Evolutionary conservation across 2,888 invertebrate genomes (phyloP).

Genomic region (Frankliniella intonsa): DNA sequence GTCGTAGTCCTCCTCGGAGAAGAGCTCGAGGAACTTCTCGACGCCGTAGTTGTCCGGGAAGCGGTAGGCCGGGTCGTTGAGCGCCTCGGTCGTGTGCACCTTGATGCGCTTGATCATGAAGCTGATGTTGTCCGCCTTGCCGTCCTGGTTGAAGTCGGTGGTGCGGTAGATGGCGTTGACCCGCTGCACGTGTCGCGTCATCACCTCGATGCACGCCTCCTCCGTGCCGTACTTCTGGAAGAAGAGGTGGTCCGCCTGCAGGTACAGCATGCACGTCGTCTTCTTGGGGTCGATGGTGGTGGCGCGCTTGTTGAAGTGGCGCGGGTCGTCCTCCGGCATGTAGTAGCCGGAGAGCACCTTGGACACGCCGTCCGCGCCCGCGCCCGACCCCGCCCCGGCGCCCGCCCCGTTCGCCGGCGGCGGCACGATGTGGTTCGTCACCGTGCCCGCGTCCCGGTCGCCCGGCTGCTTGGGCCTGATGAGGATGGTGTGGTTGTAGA

Average conservation of each 20-base stretch:
- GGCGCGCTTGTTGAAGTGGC: slow-evolving; percentile 62
- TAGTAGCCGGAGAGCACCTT: slow-evolving; percentile 39
- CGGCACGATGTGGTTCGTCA: slow-evolving; percentile 29
- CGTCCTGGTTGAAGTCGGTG: slow-evolving; percentile 91
- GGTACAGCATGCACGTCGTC: slow-evolving; percentile 89
- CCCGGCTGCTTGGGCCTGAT: slow-evolving; percentile 10
- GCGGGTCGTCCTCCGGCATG: slow-evolving; percentile 40
- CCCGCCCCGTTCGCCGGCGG: slow-evolving; percentile 6
- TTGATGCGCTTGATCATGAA: slow-evolving; percentile 96
- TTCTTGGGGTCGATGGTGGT: slow-evolving; percentile 73
- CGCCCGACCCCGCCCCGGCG: slow-evolving; percentile 42
- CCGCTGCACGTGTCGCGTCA: slow-evolving; percentile 89
- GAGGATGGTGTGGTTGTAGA: slow-evolving; percentile 20
- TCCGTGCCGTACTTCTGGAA: slow-evolving; percentile 91
- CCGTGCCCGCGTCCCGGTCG: neutral
- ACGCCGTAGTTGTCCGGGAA: slow-evolving; percentile 95
- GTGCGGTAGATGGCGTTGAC: slow-evolving; percentile 84
- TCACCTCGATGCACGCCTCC: slow-evolving; percentile 91
- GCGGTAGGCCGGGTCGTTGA: slow-evolving; percentile 80
- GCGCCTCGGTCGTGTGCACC: slow-evolving; percentile 80
- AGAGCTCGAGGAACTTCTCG: slow-evolving; percentile 95
- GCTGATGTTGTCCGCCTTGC: slow-evolving; percentile 84
- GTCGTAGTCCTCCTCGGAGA: slow-evolving; percentile 97
- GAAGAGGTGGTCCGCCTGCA: slow-evolving; percentile 95
- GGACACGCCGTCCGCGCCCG: slow-evolving; percentile 44